Evolutionary conservation across 1,140 invertebrate genomes (phyloP).

Genomic region (Brachionus angularis): DNA sequence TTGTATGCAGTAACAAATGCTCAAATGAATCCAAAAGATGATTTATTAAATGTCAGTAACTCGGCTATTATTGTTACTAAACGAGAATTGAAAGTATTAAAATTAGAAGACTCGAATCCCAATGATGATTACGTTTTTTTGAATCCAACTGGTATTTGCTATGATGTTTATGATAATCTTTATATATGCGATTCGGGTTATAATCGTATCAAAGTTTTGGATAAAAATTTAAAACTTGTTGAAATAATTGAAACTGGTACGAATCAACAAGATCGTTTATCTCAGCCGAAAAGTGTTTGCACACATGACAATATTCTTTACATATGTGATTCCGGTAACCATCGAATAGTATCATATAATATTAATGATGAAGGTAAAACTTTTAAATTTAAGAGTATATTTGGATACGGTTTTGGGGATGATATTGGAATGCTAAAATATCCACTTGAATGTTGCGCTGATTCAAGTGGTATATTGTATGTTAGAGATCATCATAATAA

Average conservation of each 20-base stretch:
- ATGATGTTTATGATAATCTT: conserved; percentile 11
- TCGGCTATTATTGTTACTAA: conserved; percentile 32
- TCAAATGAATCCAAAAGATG: conserved; percentile 28
- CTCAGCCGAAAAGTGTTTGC: conserved; percentile 31
- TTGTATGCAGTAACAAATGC: conserved; percentile 31
- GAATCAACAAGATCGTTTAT: conserved; percentile 16
- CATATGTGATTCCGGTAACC: conserved; percentile 34
- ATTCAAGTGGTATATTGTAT: conserved; percentile 20
- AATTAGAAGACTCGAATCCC: conserved; percentile 6
- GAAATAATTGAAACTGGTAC: conserved; percentile 2
- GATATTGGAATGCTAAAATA: conserved; percentile 32
- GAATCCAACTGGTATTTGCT: conserved; percentile 42
- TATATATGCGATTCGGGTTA: conserved; percentile 38
- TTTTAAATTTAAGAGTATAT: conserved; percentile 27
- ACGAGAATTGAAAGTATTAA: conserved; percentile 32
- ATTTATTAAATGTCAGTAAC: conserved; percentile 27
- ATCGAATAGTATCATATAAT: conserved; percentile 28
- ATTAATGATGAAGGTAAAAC: background rate
- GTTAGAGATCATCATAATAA: conserved; percentile 41
- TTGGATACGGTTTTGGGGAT: conserved; percentile 31
- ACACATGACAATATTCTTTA: conserved; percentile 1
- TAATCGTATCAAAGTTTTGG: conserved; percentile 38
- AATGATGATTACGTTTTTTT: conserved; percentile 34
- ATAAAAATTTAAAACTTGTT: conserved; percentile 15
- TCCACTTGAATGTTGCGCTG: conserved; percentile 34